Percentiles rank a stretch among this genome's conserved stretches.
These are phyloP conservation scores for Ormyrus labotus DNA, from an alignment of 2,888 invertebrate genomes.

Conservation along the genomic window DNA sequence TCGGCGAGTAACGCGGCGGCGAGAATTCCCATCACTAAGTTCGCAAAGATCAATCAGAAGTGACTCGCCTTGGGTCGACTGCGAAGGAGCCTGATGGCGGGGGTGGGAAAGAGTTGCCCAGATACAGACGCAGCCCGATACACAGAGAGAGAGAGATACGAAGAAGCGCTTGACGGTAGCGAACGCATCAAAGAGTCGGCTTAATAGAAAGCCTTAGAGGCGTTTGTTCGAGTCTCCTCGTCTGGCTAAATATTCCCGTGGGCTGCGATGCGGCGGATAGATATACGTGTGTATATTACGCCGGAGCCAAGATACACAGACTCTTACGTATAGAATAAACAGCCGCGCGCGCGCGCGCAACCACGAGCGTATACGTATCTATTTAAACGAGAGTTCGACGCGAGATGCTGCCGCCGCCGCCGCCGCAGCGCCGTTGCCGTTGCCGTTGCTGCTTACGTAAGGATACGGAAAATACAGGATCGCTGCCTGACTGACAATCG, in stretches of 20 bases:
- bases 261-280: conserved; percentile 61
- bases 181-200: conserved; percentile 75
- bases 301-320: conserved; percentile 72
- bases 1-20: neutral
- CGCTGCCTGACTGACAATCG: conserved; percentile 16
- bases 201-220: conserved; percentile 80
- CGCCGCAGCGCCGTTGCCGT: too few species aligned
- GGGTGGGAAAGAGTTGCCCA: too few species aligned
- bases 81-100: too few species aligned
- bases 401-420: too few species aligned
- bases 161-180: conserved; percentile 67
- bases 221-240: conserved; percentile 79
- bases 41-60: too few species aligned
- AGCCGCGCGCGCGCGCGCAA: conserved; percentile 51
- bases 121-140: neutral
- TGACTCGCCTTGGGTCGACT: too few species aligned
- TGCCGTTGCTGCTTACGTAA: conserved; percentile 13
- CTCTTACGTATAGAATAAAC: conserved; percentile 72
- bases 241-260: conserved; percentile 75
- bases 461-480: neutral
- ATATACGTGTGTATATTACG: conserved; percentile 47
- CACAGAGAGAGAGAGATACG: neutral
- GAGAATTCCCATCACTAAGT: too few species aligned
- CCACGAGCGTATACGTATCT: too few species aligned
- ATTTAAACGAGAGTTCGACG: too few species aligned